phyloP scores from a whole-genome alignment of 2,797 vertebrate species.

The Takifugu rubripes region DNA sequence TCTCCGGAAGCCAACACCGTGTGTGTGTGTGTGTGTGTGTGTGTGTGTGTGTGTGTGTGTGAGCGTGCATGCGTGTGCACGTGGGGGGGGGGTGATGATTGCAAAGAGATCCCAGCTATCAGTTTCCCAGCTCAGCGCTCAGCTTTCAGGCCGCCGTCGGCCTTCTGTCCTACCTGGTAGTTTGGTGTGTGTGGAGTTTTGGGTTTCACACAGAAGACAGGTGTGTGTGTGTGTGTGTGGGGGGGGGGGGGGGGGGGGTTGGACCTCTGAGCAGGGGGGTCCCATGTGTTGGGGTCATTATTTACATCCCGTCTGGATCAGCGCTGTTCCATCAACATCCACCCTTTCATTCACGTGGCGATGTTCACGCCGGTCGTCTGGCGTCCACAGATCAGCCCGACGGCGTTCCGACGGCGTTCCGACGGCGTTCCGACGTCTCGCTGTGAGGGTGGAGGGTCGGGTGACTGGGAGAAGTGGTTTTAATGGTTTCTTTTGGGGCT shows the following conservation, averaged over 20 bases:
- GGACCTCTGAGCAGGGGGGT: not conserved
- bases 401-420: too few species aligned
- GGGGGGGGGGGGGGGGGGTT: not conserved
- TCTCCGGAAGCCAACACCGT: too few species aligned
- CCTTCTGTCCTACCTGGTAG: constrained; percentile 62
- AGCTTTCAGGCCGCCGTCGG: constrained; percentile 57
- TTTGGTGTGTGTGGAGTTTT: not conserved
- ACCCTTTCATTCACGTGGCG: too few species aligned
- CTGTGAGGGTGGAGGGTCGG: too few species aligned
- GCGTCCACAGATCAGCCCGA: too few species aligned
- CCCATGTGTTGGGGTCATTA: too few species aligned
- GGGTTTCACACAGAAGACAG: not conserved
- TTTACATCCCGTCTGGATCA: too few species aligned
- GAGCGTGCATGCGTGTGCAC: constrained; percentile 2
- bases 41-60: constrained; percentile 3
- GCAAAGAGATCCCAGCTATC: constrained; percentile 63
- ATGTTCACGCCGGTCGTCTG: too few species aligned
- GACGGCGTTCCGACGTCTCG: too few species aligned
- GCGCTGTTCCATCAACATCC: too few species aligned
- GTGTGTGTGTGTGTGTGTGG: not conserved
- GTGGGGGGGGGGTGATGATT: constrained; percentile 12
- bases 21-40: constrained; percentile 12
- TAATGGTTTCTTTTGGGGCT: not conserved
- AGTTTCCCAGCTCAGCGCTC: constrained; percentile 62
- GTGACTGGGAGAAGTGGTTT: not conserved